A percentile compares a stretch with the other conserved stretches of the same genome.
These are phyloP conservation scores for Stercorarius parasiticus DNA, from an alignment of 2,113 vertebrate genomes.

Conservation along the genomic window DNA sequence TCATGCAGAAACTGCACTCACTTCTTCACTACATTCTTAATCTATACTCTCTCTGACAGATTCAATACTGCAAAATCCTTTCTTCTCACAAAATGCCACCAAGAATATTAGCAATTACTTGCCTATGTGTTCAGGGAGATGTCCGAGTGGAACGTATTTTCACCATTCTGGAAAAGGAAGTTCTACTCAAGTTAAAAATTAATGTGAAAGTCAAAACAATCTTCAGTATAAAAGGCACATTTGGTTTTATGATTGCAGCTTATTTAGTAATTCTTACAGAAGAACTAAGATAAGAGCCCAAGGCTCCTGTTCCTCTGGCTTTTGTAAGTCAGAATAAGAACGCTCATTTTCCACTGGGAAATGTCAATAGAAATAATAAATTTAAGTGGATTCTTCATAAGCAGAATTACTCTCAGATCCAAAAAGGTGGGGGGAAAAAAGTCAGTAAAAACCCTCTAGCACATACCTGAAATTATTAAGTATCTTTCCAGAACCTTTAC, in stretches of 20 bases:
- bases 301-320: not conserved
- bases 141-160: not conserved
- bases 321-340: conserved; percentile 12
- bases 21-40: not conserved
- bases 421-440: not conserved
- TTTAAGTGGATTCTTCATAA: not conserved
- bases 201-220: conserved; percentile 38
- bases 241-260: not conserved
- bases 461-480: not conserved
- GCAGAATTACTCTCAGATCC: not conserved
- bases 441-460: not conserved
- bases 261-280: conserved; percentile 41
- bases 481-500: not conserved
- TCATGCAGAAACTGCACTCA: not conserved
- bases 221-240: not conserved
- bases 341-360: not conserved
- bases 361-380: conserved; percentile 36
- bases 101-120: not conserved
- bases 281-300: not conserved
- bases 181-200: not conserved
- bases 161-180: not conserved
- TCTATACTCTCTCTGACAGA: not conserved
- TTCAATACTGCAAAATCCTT: not conserved
- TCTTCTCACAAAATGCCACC: not conserved
- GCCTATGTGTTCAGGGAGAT: not conserved